Evolutionary conservation across 2,797 vertebrate species (phyloP), one percentile per base, ranked within the genome.

Genomic region (Euthynnus affinis): DNA sequence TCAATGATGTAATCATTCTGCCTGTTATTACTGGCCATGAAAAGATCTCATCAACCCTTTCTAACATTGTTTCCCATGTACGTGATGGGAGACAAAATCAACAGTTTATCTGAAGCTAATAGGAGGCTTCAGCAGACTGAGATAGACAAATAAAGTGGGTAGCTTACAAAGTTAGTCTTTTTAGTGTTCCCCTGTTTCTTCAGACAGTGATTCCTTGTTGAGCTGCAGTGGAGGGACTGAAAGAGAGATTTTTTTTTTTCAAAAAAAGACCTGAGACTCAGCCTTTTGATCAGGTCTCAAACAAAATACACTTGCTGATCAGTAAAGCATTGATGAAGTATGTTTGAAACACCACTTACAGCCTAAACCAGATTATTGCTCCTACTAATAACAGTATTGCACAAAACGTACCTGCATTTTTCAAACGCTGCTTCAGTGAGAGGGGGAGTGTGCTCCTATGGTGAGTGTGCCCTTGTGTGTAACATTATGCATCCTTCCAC

Each of bases 401-500:
- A 46, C 48, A 52, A 83, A 60, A 49, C 25, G 46, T 53, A 40
- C 25, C 49, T 51, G 17, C 9, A 48, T 20, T 49, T 12, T 48
- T 37, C 23, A 2, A 1, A 3, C 17, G 23, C 22, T 57, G 14
- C 52, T 67, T 70, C 37, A 27, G 42, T 59, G 9, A 53, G 17
- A 46, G 22, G 20, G 20, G 9, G 34, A 23, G 34, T 40, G 2
- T 64, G 23, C 64, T 60, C 42, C n/a, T 57, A 40, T 13, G 12
- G 25, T 32, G 6, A 65, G 46, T 34, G 10, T 13, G 25, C 40
- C 34, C 42, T 29, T 64, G 48, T 64, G 40, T 29, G 14, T 46
- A 52, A 27, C 74, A 76, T 68, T 73, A 76, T 59, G 52, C 29
- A 64, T 9, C 20, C 12, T 32, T 49, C 22, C 29, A 46, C 29